phyloP scores from a whole-genome alignment of 2,113 vertebrate genomes.

The Apus apus region DNA sequence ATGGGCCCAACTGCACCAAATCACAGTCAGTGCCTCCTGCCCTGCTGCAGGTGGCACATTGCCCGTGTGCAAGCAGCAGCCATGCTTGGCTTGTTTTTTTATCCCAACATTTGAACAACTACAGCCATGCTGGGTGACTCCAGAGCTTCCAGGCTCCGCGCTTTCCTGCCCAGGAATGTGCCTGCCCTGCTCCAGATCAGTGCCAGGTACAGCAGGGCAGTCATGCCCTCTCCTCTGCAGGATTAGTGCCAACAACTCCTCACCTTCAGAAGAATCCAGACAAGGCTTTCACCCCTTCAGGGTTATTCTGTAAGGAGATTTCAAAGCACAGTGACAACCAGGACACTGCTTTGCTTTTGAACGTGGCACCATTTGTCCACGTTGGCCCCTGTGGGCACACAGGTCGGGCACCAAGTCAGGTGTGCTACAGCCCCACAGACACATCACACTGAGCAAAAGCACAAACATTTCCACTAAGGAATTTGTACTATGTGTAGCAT shows the following conservation, averaged over 20 bases:
- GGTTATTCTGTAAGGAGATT: not conserved
- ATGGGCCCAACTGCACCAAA: rapidly evolving
- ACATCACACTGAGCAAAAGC: too few species aligned
- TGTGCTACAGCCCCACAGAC: not conserved
- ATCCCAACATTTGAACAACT: not conserved
- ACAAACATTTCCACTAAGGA: not conserved
- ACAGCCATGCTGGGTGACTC: not conserved
- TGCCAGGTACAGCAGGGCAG: not conserved
- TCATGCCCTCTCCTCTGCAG: not conserved
- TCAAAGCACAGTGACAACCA: not conserved
- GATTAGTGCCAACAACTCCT: not conserved
- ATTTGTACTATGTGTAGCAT: not conserved
- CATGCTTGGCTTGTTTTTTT: not conserved
- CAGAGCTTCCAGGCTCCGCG: not conserved
- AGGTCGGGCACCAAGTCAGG: rapidly evolving
- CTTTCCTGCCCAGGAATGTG: not conserved
- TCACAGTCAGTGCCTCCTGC: rapidly evolving
- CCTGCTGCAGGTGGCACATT: not conserved
- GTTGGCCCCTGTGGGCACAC: rapidly evolving
- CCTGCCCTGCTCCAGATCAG: not conserved
- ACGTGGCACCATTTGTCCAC: rapidly evolving
- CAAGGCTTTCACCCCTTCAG: not conserved
- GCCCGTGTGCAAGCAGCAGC: rapidly evolving
- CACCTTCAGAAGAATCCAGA: not conserved
- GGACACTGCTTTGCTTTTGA: not conserved